Conservation (phyloP, 2,888 invertebrate species). For the Monochamus alternatus region DNA sequence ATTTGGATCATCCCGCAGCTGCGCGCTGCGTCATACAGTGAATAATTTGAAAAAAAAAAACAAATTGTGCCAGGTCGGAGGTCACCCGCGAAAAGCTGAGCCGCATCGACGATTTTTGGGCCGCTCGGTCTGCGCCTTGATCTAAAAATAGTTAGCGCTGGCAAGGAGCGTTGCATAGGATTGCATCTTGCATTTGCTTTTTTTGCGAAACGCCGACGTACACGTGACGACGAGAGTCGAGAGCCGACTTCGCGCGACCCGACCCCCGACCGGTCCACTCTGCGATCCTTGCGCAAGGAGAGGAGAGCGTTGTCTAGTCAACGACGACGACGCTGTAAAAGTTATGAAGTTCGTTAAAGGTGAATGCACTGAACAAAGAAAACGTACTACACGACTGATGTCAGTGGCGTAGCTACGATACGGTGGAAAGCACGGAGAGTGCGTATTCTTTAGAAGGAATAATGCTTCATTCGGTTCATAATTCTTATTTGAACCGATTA, state of each 20-base stretch:
- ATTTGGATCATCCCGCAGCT: too few relatives aligned
- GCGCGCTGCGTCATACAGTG: too few relatives aligned
- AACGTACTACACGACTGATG: conserved; percentile 25
- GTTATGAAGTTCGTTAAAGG: conserved; percentile 40
- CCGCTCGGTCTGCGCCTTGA: too few relatives aligned
- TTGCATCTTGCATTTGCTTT: conserved; percentile 17
- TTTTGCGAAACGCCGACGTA: conserved; percentile 23
- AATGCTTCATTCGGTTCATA: neutral
- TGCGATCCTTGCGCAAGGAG: conserved; percentile 13
- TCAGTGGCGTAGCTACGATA: neutral
- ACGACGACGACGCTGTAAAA: conserved; percentile 35
- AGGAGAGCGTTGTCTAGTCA: conserved; percentile 25
- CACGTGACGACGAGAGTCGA: conserved; percentile 17
- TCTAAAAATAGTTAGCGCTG: neutral
- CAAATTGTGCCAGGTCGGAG: too few relatives aligned
- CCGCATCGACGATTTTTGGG: too few relatives aligned
- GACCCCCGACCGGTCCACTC: conserved; percentile 26
- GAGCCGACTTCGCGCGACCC: conserved; percentile 11
- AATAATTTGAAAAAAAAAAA: too few relatives aligned
- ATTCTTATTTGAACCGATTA: neutral
- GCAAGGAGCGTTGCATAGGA: neutral
- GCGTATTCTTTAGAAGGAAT: neutral
- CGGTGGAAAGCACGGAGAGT: neutral
- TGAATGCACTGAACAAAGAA: conserved; percentile 38
- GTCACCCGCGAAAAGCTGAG: too few relatives aligned